Conservation (phyloP, 2,888 invertebrate genomes). For the Drosophila kanekoi region DNA sequence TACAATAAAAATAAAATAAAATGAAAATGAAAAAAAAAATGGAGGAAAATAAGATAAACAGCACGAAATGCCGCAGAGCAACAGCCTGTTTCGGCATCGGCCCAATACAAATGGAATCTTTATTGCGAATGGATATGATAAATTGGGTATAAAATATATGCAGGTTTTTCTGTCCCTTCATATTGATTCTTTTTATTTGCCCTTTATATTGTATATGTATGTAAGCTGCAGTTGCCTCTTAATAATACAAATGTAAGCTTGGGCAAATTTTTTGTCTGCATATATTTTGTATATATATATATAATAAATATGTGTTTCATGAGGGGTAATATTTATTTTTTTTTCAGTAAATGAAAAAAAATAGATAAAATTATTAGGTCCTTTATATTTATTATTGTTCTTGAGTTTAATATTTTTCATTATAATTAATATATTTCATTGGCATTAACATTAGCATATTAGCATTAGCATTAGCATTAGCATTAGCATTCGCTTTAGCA, state of each 20-base stretch:
- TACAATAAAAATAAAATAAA: neutral
- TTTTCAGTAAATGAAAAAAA: too few species aligned
- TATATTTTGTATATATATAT: too few species aligned
- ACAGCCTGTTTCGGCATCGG: constrained; percentile 13
- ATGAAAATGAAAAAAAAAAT: neutral
- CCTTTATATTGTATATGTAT: constrained; percentile 1
- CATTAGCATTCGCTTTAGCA: too few species aligned
- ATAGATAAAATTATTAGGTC: too few species aligned
- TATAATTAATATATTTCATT: too few species aligned
- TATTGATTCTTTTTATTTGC: constrained; percentile 16
- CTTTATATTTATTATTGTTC: too few species aligned
- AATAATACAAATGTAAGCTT: constrained; percentile 5
- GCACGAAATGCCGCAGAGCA: constrained; percentile 6
- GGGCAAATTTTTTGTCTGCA: neutral
- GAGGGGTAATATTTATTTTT: too few species aligned
- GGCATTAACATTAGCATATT: too few species aligned
- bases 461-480: too few species aligned
- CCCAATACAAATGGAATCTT: constrained; percentile 7
- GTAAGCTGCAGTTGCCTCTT: constrained; percentile 4
- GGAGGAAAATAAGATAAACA: neutral
- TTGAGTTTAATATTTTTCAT: too few species aligned
- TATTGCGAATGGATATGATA: constrained; percentile 18
- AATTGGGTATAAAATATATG: constrained; percentile 14
- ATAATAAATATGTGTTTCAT: too few species aligned
- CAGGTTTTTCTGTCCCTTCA: neutral